These are phyloP conservation scores for Cheilinus undulatus DNA, from an alignment of 2,113 vertebrate genomes.

Conservation along the genomic window DNA sequence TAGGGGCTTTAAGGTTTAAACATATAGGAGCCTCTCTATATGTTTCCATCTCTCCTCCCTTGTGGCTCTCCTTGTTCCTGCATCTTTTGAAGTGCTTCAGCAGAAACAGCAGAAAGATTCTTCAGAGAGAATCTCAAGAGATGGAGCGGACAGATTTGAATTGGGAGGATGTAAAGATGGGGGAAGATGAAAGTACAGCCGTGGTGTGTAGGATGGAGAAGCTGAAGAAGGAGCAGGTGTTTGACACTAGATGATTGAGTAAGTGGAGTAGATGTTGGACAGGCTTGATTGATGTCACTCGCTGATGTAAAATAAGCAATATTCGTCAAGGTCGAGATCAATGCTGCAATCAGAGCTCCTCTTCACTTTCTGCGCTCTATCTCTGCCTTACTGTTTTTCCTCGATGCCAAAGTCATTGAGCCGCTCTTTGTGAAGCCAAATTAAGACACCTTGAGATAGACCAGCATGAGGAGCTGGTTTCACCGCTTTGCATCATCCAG, in stretches of 20 bases:
- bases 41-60: conserved; percentile 3
- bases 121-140: conserved; percentile 42
- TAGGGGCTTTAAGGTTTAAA: neutral
- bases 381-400: neutral
- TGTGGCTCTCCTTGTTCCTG: conserved; percentile 7
- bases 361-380: neutral
- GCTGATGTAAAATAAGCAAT: conserved; percentile 19
- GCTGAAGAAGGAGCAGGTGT: conserved; percentile 6
- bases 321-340: conserved; percentile 51
- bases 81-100: conserved; percentile 61
- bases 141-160: conserved; percentile 16
- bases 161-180: conserved; percentile 36
- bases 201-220: conserved; percentile 19
- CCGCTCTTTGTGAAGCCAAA: conserved; percentile 11
- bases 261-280: conserved; percentile 14
- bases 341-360: conserved; percentile 8
- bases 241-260: conserved; percentile 28
- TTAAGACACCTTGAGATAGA: conserved; percentile 40
- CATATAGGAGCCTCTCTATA: neutral
- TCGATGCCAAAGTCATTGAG: conserved; percentile 4
- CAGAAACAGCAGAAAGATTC: conserved; percentile 12
- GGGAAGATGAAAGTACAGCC: conserved; percentile 49
- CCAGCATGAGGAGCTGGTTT: conserved; percentile 43
- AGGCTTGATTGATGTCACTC: conserved; percentile 11
- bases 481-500: conserved; percentile 69